These are phyloP conservation scores for Tachuris rubrigastra DNA, from an alignment of 2,113 vertebrate genomes.

Conservation along the genomic window DNA sequence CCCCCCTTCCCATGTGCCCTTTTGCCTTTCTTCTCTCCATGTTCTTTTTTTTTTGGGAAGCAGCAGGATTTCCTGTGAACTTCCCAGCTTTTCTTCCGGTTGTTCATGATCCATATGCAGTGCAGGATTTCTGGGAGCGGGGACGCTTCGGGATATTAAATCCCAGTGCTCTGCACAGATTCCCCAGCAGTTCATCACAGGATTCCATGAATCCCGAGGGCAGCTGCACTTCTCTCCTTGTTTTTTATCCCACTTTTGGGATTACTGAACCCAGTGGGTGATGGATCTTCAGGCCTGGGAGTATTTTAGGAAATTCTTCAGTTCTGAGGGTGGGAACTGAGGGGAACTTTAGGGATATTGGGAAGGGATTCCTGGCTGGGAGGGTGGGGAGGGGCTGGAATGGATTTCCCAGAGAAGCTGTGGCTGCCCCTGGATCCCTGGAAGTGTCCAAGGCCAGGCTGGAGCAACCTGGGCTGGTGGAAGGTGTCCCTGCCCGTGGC, in stretches of 20 bases:
- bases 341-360: fast-evolving
- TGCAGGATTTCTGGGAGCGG: neutral
- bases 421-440: neutral
- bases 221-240: neutral
- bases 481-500: neutral
- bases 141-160: neutral
- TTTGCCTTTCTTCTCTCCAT: neutral
- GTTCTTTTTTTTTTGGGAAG: neutral
- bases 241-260: neutral
- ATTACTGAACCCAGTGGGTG: neutral
- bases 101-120: neutral
- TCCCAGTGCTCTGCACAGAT: neutral
- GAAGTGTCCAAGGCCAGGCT: no score
- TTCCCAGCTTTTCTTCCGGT: neutral
- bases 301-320: neutral
- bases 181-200: neutral
- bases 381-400: neutral
- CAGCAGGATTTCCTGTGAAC: neutral
- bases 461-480: fast-evolving
- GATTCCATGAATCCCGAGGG: neutral
- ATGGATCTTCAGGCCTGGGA: neutral
- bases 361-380: neutral
- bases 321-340: neutral
- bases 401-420: neutral
- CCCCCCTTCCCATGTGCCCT: fast-evolving